Evolutionary conservation across 2,797 vertebrate genomes (phyloP), one percentile per base, ranked within the genome.

Genomic region (Chaetodon trifasciatus): DNA sequence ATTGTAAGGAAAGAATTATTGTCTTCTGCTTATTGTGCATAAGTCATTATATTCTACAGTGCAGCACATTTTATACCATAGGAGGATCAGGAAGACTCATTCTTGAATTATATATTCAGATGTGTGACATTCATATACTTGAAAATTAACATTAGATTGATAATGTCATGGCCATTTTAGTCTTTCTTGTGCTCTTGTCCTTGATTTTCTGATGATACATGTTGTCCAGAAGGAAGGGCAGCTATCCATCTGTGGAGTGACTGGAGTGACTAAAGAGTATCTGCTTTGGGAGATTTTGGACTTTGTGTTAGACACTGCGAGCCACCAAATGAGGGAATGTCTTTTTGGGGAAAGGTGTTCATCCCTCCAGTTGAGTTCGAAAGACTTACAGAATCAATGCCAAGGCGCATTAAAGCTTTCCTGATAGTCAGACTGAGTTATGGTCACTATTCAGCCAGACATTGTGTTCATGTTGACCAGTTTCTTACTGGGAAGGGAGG

Each of bases 1-100:
- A 81, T 72, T 88, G 23, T 85, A 53, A 60, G 82, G 79, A 83
- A 89, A 78, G 49, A 90, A 74, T 80, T 77, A 81, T 63, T 70
- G 19, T 37, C 67, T 40, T 37, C 23, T 37, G 32, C 49, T 65
- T 66, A 32, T 64, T 89, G 57, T 78, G 74, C 64, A 64, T 69
- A 78, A 58, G 73, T 83, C 76, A 71, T 85, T 75, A 80, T 88
- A 83, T 78, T 81, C 60, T 78, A 56, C 52, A 35, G 50, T 10
- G 53, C 52, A 68, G 28, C 57, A 60, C 65, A 70, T 57, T 78
- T 72, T 32, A 57, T 61, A 21, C 57, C 16, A 8, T 17, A 61
- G 9, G 21, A 77, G 8, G 42, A 67, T 32, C 11, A 6, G 56
- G 21, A 53, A 67, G 61, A 32, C 28, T 32, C 28, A 3, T 32